Conservation (phyloP, 2,797 vertebrate genomes). For the Protonibea diacanthus region DNA sequence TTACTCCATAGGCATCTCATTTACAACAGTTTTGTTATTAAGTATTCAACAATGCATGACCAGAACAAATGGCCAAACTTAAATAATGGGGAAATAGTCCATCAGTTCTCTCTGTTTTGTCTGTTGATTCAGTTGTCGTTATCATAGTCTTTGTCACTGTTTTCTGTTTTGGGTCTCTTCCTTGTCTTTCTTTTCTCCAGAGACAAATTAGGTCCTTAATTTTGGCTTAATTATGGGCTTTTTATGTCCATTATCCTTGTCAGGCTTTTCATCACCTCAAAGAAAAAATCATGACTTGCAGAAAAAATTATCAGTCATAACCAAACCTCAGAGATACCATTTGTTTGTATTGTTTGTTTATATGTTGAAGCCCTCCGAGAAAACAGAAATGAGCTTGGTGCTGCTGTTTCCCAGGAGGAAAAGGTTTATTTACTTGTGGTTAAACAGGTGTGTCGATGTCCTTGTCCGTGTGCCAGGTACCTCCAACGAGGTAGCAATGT, state of each 20-base stretch:
- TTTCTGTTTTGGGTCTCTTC: no score
- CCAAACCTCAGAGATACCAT: slow-evolving; percentile 1
- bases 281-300: slow-evolving; percentile 4
- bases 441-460: slow-evolving; percentile 10
- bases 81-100: no score
- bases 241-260: neutral
- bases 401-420: neutral
- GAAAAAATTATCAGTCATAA: slow-evolving; percentile 15
- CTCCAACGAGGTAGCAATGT: slow-evolving; percentile 95
- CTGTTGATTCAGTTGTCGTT: no score
- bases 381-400: neutral
- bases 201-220: slow-evolving; percentile 4
- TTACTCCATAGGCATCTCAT: no score
- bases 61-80: no score
- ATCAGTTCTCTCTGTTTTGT: no score
- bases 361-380: neutral
- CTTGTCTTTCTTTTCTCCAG: no score
- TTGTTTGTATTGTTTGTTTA: slow-evolving; percentile 17
- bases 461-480: slow-evolving; percentile 85
- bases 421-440: neutral
- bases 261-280: neutral
- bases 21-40: no score
- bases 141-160: no score
- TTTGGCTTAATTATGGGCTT: neutral
- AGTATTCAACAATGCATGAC: no score